Conservation (phyloP, 1,140 invertebrate genomes). For the Procambarus clarkii region DNA sequence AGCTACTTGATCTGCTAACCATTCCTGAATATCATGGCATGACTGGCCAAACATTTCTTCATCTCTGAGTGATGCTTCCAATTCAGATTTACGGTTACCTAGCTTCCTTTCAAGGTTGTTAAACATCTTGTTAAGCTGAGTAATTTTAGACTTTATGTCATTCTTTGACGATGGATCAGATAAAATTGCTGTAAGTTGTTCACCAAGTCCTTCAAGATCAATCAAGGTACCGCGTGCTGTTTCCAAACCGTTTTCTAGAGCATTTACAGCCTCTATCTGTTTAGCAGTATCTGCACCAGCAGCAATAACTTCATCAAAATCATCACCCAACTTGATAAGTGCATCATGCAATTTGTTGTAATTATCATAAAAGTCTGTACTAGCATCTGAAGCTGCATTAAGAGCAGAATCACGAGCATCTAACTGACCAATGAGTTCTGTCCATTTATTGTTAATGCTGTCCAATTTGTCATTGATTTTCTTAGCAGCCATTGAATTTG, state of each 20-base stretch:
- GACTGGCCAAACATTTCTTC: conserved; percentile 89
- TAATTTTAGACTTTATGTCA: conserved; percentile 92
- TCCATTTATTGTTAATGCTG: conserved; percentile 82
- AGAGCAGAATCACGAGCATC: conserved; percentile 89
- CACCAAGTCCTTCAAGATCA: conserved; percentile 90
- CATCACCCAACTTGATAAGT: conserved; percentile 89
- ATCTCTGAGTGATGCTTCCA: conserved; percentile 87
- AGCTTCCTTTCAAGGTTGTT: conserved; percentile 91
- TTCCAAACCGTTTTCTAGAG: conserved; percentile 90
- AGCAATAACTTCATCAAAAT: conserved; percentile 87
- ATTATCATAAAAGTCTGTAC: conserved; percentile 92
- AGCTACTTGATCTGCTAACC: conserved; percentile 88
- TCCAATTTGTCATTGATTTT: conserved; percentile 80
- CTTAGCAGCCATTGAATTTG: conserved; percentile 84
- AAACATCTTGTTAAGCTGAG: conserved; percentile 88
- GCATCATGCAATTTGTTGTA: conserved; percentile 87
- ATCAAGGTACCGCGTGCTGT: conserved; percentile 90
- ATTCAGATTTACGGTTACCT: conserved; percentile 91
- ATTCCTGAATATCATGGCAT: conserved; percentile 90
- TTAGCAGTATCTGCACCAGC: conserved; percentile 88
- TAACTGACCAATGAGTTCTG: conserved; percentile 85
- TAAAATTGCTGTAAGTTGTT: conserved; percentile 90
- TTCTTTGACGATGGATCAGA: conserved; percentile 91
- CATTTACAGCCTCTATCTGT: conserved; percentile 87
- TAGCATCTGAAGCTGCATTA: conserved; percentile 91